These are phyloP conservation scores for Porphyrio hochstetteri DNA, from an alignment of 2,113 vertebrate species.

Conservation along the genomic window DNA sequence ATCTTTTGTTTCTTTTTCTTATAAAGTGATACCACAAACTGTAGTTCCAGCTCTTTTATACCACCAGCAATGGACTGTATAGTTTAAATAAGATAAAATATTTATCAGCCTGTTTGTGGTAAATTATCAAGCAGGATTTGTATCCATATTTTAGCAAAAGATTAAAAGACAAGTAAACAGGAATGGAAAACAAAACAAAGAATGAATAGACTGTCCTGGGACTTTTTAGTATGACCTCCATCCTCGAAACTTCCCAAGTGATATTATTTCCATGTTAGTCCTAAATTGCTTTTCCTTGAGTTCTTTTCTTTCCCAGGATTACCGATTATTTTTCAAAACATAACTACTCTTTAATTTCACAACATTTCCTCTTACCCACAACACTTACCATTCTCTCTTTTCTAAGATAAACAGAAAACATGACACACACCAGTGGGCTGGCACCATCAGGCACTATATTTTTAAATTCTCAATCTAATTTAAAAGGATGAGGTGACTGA, in stretches of 20 bases:
- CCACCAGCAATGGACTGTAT: neutral
- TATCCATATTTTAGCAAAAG: neutral
- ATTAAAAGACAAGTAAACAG: neutral
- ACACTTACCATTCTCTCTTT: neutral
- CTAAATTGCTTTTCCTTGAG: neutral
- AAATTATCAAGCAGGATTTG: neutral
- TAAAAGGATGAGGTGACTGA: constrained; percentile 26
- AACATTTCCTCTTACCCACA: neutral
- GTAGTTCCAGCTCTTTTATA: neutral
- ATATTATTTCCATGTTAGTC: neutral
- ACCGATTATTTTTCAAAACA: neutral
- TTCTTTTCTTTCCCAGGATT: neutral
- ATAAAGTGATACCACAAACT: neutral
- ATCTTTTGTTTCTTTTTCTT: constrained; percentile 9
- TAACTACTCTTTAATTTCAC: constrained; percentile 7
- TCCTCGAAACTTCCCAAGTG: neutral
- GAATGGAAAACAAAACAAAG: neutral
- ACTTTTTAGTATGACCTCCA: neutral
- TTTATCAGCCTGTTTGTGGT: neutral
- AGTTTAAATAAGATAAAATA: neutral
- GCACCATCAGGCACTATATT: neutral
- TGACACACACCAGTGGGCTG: neutral
- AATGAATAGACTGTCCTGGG: neutral
- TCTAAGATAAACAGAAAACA: neutral
- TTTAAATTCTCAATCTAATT: constrained; percentile 15